Evolutionary conservation across 2,113 vertebrate species (phyloP).

Genomic region (Tachysurus fulvidraco): DNA sequence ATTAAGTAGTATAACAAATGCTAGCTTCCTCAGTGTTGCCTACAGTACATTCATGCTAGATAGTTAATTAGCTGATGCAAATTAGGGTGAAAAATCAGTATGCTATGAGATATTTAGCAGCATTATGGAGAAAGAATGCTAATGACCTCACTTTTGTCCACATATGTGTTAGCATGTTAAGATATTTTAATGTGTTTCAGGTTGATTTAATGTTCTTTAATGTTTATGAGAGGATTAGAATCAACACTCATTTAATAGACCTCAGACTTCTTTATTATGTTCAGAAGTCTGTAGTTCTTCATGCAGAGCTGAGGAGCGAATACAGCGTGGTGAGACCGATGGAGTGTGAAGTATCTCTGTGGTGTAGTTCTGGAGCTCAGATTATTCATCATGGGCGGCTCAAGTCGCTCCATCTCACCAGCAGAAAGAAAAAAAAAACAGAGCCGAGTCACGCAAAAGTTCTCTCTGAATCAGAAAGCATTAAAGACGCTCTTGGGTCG

Average conservation of each 20-base stretch:
- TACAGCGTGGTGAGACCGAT: slow-evolving; percentile 9
- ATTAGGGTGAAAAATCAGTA: too few relatives aligned
- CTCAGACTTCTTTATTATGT: not conserved
- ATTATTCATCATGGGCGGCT: not conserved
- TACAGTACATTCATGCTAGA: too few relatives aligned
- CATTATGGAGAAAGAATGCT: too few relatives aligned
- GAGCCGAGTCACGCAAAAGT: slow-evolving; percentile 5
- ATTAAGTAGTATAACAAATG: too few relatives aligned
- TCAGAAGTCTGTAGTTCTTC: not conserved
- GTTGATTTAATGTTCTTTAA: not conserved
- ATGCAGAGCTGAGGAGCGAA: not conserved
- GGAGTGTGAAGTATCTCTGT: slow-evolving; percentile 5
- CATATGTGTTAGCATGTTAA: not conserved
- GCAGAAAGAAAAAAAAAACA: not conserved
- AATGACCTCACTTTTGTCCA: too few relatives aligned
- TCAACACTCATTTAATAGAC: not conserved
- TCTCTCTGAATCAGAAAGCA: not conserved
- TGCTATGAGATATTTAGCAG: too few relatives aligned
- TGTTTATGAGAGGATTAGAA: not conserved
- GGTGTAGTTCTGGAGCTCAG: not conserved
- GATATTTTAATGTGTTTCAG: not conserved
- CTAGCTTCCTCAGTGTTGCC: too few relatives aligned
- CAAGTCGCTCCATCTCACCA: not conserved
- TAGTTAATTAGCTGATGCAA: too few relatives aligned
- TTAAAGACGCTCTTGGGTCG: not conserved